Evolutionary conservation across 2,797 vertebrate species (phyloP).

Genomic region (Cossypha caffra): DNA sequence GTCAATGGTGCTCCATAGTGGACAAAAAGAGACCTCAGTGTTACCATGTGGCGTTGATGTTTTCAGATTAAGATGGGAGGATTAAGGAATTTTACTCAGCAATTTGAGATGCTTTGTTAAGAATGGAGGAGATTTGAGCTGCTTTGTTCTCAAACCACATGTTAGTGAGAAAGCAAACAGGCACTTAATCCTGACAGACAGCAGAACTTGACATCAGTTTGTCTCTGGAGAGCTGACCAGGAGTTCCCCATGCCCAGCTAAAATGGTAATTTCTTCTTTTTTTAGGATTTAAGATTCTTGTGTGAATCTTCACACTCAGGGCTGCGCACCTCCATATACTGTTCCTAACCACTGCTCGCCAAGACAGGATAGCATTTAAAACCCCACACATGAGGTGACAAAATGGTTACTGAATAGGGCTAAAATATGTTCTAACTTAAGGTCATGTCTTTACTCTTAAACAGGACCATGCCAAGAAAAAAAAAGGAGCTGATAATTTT

Average conservation of each 20-base stretch:
- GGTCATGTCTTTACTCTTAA: slow-evolving; percentile 37
- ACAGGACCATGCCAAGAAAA: neutral
- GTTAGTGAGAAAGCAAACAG: slow-evolving; percentile 86
- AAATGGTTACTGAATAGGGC: slow-evolving; percentile 50
- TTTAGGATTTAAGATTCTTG: neutral
- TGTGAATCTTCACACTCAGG: slow-evolving; percentile 65
- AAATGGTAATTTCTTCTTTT: slow-evolving; percentile 58
- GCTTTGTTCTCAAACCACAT: slow-evolving; percentile 86
- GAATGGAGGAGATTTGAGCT: slow-evolving; percentile 80
- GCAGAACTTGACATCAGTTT: slow-evolving; percentile 89
- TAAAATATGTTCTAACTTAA: slow-evolving; percentile 48
- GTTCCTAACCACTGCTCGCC: slow-evolving; percentile 26
- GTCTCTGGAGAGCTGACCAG: slow-evolving; percentile 81
- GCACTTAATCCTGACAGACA: slow-evolving; percentile 91
- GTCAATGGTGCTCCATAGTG: neutral
- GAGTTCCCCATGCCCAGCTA: slow-evolving; percentile 55
- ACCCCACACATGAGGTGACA: slow-evolving; percentile 1
- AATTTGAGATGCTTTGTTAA: slow-evolving; percentile 86
- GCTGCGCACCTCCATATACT: slow-evolving; percentile 27
- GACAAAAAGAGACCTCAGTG: slow-evolving; percentile 63
- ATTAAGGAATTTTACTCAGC: slow-evolving; percentile 85
- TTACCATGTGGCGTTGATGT: slow-evolving; percentile 58
- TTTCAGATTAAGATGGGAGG: slow-evolving; percentile 81
- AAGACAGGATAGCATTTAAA: neutral
- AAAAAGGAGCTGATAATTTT: slow-evolving; percentile 43